Evolutionary conservation across 2,113 vertebrate genomes (phyloP).

Genomic region (Gymnogyps californianus): DNA sequence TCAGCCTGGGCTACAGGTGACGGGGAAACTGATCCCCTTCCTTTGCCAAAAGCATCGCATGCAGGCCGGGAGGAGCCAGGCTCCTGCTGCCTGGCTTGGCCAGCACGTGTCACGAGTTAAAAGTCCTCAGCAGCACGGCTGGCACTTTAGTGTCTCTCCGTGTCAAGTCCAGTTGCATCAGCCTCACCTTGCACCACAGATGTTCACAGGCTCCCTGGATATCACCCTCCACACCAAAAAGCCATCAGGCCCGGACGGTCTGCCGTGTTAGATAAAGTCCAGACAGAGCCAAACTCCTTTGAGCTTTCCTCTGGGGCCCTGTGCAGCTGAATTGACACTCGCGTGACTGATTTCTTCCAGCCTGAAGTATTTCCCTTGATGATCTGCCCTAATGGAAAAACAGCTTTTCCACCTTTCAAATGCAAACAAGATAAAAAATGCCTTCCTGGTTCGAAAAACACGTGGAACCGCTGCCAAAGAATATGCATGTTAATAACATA

Average conservation of each 20-base stretch:
- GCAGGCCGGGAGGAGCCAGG: not conserved
- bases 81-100: not conserved
- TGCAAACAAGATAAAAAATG: conserved; percentile 46
- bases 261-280: not conserved
- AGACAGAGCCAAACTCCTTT: conserved; percentile 3
- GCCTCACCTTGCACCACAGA: not conserved
- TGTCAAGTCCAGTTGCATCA: not conserved
- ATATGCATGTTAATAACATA: conserved; percentile 23
- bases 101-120: accelerated
- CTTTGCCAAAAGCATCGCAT: not conserved
- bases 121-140: not conserved
- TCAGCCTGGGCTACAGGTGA: not conserved
- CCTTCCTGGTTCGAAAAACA: conserved; percentile 29
- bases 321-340: conserved; percentile 30
- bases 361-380: conserved; percentile 38
- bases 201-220: not conserved
- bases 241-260: not conserved
- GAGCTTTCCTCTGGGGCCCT: conserved; percentile 5
- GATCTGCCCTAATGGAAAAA: conserved; percentile 39
- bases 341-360: conserved; percentile 59
- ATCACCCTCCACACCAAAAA: not conserved
- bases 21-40: not conserved
- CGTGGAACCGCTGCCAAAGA: conserved; percentile 3
- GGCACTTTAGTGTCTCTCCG: not conserved
- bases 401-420: conserved; percentile 44